Conservation (phyloP, 1,140 invertebrate genomes). For the Pantala flavescens region DNA sequence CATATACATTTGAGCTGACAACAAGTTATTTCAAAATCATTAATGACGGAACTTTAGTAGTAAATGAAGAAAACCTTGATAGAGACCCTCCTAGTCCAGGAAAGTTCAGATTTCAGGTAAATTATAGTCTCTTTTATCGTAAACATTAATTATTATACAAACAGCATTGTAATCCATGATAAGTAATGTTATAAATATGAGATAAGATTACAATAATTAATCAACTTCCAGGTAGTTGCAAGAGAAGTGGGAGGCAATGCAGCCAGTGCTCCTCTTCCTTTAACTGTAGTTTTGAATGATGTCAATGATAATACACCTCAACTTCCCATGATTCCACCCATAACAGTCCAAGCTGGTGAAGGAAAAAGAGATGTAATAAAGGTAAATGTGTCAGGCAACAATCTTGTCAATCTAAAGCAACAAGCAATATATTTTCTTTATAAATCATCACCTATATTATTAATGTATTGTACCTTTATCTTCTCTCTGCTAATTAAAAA, state of each 20-base stretch:
- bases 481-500: constrained; percentile 15
- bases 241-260: constrained; percentile 64
- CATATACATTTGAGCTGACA: constrained; percentile 72
- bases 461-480: background rate
- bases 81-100: constrained; percentile 77
- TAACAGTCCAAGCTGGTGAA: constrained; percentile 71
- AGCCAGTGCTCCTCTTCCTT: constrained; percentile 65
- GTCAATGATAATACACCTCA: constrained; percentile 76
- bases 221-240: constrained; percentile 49
- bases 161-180: too few species aligned
- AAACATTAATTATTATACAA: background rate
- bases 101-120: constrained; percentile 66
- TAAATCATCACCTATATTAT: background rate
- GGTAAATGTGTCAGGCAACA: constrained; percentile 31
- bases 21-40: constrained; percentile 74
- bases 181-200: background rate
- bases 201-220: background rate
- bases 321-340: constrained; percentile 60
- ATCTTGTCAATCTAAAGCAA: background rate
- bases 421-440: background rate
- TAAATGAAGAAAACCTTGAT: constrained; percentile 73
- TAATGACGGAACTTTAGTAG: constrained; percentile 56
- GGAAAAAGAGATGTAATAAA: constrained; percentile 61
- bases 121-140: constrained; percentile 12
- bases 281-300: constrained; percentile 67